Evolutionary conservation across 2,888 invertebrate genomes (phyloP).

Genomic region (Endotricha flammealis): DNA sequence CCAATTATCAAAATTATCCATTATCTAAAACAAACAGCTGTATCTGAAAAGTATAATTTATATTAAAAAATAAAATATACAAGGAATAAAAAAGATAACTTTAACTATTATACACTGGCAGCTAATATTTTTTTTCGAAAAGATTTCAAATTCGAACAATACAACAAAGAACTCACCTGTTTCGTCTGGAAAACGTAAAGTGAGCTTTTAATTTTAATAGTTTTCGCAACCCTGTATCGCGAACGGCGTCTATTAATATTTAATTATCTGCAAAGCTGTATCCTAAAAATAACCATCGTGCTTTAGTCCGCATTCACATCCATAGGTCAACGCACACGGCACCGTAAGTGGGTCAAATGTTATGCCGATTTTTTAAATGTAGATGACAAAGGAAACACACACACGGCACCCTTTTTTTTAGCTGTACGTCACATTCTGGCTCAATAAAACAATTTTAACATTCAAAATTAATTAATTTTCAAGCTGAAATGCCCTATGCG

Average conservation of each 20-base stretch:
- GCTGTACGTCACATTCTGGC: constrained; percentile 28
- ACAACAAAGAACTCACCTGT: constrained; percentile 67
- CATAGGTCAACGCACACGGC: constrained; percentile 74
- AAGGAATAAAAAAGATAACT: no score
- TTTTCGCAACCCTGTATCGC: constrained; percentile 43
- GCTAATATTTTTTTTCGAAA: neutral
- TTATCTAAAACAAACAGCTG: constrained; percentile 1
- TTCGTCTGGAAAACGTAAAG: constrained; percentile 37
- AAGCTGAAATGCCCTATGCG: constrained; percentile 48
- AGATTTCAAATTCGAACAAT: constrained; percentile 19
- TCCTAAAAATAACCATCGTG: constrained; percentile 73
- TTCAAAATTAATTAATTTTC: constrained; percentile 37
- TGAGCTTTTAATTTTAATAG: constrained; percentile 32
- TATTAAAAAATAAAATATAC: no score
- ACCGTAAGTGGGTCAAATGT: constrained; percentile 72
- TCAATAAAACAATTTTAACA: constrained; percentile 24
- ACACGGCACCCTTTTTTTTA: constrained; percentile 21
- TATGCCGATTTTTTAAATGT: constrained; percentile 44
- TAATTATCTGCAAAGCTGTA: constrained; percentile 75
- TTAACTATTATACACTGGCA: neutral
- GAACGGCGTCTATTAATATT: constrained; percentile 69
- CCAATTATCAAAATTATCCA: constrained; percentile 5
- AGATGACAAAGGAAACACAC: constrained; percentile 26
- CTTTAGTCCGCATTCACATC: constrained; percentile 67
- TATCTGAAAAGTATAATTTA: constrained; percentile 19